Evolutionary conservation across 2,888 invertebrate species (phyloP).

Genomic region (Sepiola atlantica): DNA sequence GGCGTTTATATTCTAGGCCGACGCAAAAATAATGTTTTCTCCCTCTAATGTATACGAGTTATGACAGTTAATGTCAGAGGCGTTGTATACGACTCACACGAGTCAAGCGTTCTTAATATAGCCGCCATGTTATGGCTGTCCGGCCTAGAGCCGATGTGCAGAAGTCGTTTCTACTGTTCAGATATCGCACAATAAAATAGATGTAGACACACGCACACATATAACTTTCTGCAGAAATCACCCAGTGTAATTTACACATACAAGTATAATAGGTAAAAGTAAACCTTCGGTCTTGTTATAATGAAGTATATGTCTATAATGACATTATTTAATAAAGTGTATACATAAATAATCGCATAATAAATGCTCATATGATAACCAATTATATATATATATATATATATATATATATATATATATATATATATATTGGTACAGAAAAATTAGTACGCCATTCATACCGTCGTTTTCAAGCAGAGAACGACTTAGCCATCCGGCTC

Average conservation of each 20-base stretch:
- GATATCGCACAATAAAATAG: not conserved
- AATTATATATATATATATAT: no score
- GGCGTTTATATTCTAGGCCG: not conserved
- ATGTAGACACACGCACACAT: not conserved
- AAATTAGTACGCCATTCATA: no score
- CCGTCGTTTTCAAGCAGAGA: no score
- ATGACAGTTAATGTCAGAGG: constrained; percentile 32
- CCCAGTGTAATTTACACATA: not conserved
- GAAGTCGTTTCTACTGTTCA: not conserved
- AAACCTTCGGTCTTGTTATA: no score
- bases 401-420: no score
- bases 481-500: no score
- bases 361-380: no score
- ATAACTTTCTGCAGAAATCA: not conserved
- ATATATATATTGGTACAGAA: no score
- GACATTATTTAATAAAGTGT: no score
- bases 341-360: no score
- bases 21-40: constrained; percentile 23
- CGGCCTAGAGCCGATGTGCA: not conserved
- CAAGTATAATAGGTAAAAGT: not conserved
- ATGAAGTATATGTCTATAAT: no score
- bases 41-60: constrained; percentile 13
- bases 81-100: constrained; percentile 32
- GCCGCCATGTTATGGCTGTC: not conserved
- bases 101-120: constrained; percentile 32